These are phyloP conservation scores for Helostoma temminkii DNA, from an alignment of 2,797 vertebrate genomes.

Conservation along the genomic window DNA sequence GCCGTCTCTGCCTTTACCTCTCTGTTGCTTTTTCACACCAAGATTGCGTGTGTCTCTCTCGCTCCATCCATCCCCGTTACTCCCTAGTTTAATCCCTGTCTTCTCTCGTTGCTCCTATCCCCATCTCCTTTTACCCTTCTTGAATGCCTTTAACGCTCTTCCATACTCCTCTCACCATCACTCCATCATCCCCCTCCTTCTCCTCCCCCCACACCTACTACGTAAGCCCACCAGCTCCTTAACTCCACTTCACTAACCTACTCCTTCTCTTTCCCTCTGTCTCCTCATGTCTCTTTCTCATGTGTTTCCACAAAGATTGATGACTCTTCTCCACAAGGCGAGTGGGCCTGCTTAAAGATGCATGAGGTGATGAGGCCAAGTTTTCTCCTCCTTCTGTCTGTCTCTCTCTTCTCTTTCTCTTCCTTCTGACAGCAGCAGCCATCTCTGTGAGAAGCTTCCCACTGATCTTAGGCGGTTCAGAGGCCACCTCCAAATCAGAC, in stretches of 20 bases:
- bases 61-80: constrained; percentile 42
- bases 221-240: constrained; percentile 56
- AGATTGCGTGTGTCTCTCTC: constrained; percentile 45
- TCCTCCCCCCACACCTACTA: constrained; percentile 13
- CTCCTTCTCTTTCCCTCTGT: constrained; percentile 56
- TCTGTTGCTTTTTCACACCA: constrained; percentile 40
- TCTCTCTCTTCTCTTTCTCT: not conserved
- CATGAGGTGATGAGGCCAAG: constrained; percentile 84
- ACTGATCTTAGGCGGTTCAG: constrained; percentile 43
- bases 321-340: constrained; percentile 79
- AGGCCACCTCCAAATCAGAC: constrained; percentile 51
- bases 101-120: constrained; percentile 14
- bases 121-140: constrained; percentile 32
- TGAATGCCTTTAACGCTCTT: constrained; percentile 41
- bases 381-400: constrained; percentile 50
- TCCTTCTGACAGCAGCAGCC: constrained; percentile 41
- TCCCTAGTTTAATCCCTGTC: constrained; percentile 52
- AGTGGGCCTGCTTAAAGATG: constrained; percentile 85
- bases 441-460: constrained; percentile 48
- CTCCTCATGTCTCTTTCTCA: constrained; percentile 66
- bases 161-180: constrained; percentile 45
- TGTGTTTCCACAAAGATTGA: constrained; percentile 84
- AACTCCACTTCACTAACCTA: constrained; percentile 71
- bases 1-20: constrained; percentile 57
- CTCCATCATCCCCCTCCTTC: constrained; percentile 41